Base-by-base conservation (phyloP, 2,797 vertebrate genomes). In the Anguilla anguilla region DNA sequence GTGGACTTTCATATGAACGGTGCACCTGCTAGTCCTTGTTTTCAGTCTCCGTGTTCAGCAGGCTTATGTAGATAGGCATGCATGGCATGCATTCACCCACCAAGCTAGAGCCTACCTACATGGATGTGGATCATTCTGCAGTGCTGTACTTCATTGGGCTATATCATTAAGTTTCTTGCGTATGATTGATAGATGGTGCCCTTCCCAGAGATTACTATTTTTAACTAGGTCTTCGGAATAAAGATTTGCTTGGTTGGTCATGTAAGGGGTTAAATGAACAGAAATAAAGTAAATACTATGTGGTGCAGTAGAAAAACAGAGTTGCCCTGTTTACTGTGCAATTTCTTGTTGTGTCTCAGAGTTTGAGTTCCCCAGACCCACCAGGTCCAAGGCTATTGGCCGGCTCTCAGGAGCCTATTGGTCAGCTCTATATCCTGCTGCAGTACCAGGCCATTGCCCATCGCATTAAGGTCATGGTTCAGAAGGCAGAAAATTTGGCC, bases 391-490 rank as follows among this genome's bases (percentile, higher is more conserved):
- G 31, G 39, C 15, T 46, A 25, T 81, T 1, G 77, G 77, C 13
- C 10, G 61, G 94, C 92, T 28, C 89, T 92, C 0, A 93, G 91
- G 84, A 86, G 77, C 17, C 89, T 74, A 86, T 95, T 86, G 96
- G 97, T 43, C 96, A 97, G 83, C 93, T 97, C 53, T 95, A 96
- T 83, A 91, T 97, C 91, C 93, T 97, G 87, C 95, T 97, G 86
- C 97, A 97, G 93, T 96, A 97, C 91, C 97, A 97, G 93, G 93
- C 93, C 0, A 89, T 93, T 6, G 97, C 96, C 67, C 96, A 95
- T 88, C 95, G 97, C 82, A 94, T 97, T 89, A 97, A 97, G 90
- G 96, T 97, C 90, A 96, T 97, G 96, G 92, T 97, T 17, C 94
- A 96, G 57, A 97, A 97, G 89, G 97, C 96, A 0, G 96, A 97